Percentiles rank a stretch among this genome's conserved stretches.
Evolutionary conservation across 2,797 vertebrate species (phyloP).

Genomic region (Acanthurus tractus): DNA sequence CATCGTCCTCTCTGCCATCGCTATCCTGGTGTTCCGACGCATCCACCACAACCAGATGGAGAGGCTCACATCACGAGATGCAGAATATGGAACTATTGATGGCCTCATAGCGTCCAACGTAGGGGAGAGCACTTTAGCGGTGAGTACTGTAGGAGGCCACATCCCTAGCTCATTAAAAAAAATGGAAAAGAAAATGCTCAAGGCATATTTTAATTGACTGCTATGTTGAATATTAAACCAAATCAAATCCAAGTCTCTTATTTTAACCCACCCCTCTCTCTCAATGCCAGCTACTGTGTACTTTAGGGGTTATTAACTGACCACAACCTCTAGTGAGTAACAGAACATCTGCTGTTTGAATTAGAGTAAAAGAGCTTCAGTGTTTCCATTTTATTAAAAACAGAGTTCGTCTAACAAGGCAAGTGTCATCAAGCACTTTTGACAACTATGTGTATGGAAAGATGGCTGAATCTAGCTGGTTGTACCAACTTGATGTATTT

Average conservation of each 20-base stretch:
- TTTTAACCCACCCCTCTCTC: constrained; percentile 3
- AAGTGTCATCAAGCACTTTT: neutral
- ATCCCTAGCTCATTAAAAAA: constrained; percentile 8
- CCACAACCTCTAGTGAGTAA: neutral
- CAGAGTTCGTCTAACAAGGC: neutral
- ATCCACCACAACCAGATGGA: constrained; percentile 94
- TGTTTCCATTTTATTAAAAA: neutral
- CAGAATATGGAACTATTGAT: constrained; percentile 96
- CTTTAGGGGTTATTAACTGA: neutral
- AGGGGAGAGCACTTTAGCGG: constrained; percentile 97
- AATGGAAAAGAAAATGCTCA: neutral
- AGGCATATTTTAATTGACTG: constrained; percentile 10
- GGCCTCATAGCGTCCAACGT: constrained; percentile 98
- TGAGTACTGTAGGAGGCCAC: constrained; percentile 81
- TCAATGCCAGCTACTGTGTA: neutral
- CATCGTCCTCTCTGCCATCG: constrained; percentile 89
- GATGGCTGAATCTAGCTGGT: neutral
- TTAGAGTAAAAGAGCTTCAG: neutral
- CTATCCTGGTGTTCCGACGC: constrained; percentile 90
- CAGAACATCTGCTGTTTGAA: neutral
- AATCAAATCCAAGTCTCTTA: constrained; percentile 6
- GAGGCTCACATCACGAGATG: constrained; percentile 92
- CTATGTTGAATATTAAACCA: neutral
- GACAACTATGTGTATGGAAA: neutral
- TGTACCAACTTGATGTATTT: neutral